These are phyloP conservation scores for Gila robusta DNA, from an alignment of 2,797 vertebrate species.

Conservation along the genomic window DNA sequence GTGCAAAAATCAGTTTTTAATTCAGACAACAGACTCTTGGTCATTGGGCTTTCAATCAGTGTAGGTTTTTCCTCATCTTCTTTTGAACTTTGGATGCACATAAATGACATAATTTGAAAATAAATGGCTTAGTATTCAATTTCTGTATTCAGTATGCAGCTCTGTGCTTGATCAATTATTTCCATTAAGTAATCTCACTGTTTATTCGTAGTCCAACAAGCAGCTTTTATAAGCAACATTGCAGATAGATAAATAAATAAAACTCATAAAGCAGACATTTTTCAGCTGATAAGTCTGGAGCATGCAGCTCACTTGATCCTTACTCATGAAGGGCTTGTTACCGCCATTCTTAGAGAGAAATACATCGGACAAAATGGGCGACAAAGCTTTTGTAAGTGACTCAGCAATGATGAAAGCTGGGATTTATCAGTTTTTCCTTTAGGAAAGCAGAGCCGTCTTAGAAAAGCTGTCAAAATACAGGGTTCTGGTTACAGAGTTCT, in stretches of 20 bases:
- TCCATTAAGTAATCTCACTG: background rate
- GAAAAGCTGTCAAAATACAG: slow-evolving; percentile 73
- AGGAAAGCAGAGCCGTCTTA: slow-evolving; percentile 77
- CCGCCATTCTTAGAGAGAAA: slow-evolving; percentile 11
- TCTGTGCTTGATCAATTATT: background rate
- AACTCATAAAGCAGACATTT: background rate
- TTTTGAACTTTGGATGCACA: background rate
- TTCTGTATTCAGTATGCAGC: background rate
- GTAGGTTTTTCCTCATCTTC: background rate
- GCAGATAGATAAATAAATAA: background rate
- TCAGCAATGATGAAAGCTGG: slow-evolving; percentile 68
- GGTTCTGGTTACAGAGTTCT: slow-evolving; percentile 72
- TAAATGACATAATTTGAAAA: background rate
- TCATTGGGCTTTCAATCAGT: background rate
- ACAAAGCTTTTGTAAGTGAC: slow-evolving; percentile 1
- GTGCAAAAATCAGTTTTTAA: no score
- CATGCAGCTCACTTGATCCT: background rate
- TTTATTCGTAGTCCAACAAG: background rate
- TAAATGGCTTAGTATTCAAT: background rate
- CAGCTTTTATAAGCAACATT: background rate
- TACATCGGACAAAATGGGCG: slow-evolving; percentile 25
- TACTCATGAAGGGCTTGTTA: background rate
- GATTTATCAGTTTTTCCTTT: slow-evolving; percentile 76
- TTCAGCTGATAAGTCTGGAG: background rate
- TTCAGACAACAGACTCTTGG: no score